Base-by-base conservation (phyloP, 2,888 invertebrate genomes). In the Aquatica leii region DNA sequence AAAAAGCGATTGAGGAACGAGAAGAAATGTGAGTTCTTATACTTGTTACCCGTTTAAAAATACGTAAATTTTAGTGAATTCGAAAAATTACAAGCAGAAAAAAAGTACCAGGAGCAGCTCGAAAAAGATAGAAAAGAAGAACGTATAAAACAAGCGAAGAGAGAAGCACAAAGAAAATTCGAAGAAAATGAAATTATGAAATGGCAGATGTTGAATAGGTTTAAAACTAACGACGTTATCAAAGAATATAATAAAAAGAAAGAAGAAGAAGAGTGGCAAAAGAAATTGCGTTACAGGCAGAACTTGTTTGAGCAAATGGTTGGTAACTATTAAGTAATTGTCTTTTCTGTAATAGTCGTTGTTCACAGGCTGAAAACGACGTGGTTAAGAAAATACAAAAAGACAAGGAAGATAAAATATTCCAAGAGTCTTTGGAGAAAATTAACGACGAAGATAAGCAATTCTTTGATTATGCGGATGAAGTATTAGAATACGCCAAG, bases 181-280 rank as follows among this genome's bases (percentile, higher is more conserved):
- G 81, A 82, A 9, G 81, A 84, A 70, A 74, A 81, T 65, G 85
- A 85, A 67, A 71, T 78, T 69, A 76, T 80, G 35, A 84, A 84
- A 73, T 87, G 86, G 86, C 84, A 85, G 62, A 79, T 86, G 71
- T 78, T 86, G 77, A 87, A 87, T 70, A 84, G 87, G 65, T 86
- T 84, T 71, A 87, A 87, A 75, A 84, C 83, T 53, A 73, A 75
- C 1, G 87, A 87, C 72, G 69, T 84, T 0, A 80, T 81, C 59
- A 79, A 83, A 31, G 82, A 83, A 0, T 85, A 80, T 73, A 76
- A 84, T 37, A 78, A 83, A 51, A 75, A 82, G 1, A 73, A 80
- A 21, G 80, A 77, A 0, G 62, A 79, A 46, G 78, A 84, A 60
- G 81, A 80, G 50, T 81, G 78, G 62, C 78, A 80, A 2, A 83